Percentiles rank a stretch among this genome's conserved stretches.
Conservation (phyloP, 2,797 vertebrate species). For the Hemitrygon akajei region DNA sequence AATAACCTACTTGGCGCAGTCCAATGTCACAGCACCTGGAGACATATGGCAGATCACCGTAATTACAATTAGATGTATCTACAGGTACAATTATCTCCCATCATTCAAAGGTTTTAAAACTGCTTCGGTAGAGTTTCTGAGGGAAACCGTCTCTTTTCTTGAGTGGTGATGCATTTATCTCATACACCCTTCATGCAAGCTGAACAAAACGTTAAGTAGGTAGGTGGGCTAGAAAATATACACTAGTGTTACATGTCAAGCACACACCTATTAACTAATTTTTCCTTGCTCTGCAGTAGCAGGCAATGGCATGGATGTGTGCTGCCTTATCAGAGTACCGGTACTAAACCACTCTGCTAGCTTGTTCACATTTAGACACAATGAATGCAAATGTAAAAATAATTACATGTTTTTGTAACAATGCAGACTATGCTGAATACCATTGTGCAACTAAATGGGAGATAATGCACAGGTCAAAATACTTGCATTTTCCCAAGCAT, state of each 20-base stretch:
- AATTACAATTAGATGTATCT: background rate
- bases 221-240: slow-evolving; percentile 1
- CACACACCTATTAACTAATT: slow-evolving; percentile 13
- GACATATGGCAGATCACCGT: background rate
- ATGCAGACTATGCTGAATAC: slow-evolving; percentile 10
- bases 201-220: background rate
- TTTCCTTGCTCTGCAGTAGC: slow-evolving; percentile 11
- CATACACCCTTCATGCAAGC: background rate
- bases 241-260: background rate
- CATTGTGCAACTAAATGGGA: background rate
- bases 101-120: background rate
- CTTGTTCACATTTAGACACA: slow-evolving; percentile 42
- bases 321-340: slow-evolving; percentile 55
- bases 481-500: background rate
- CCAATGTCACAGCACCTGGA: too few species aligned
- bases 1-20: background rate
- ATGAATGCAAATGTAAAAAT: slow-evolving; percentile 19
- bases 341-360: slow-evolving; percentile 41
- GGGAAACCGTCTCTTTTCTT: background rate
- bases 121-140: background rate
- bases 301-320: slow-evolving; percentile 44
- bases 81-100: background rate
- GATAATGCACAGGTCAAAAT: slow-evolving; percentile 22
- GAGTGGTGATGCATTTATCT: background rate
- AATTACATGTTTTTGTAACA: slow-evolving; percentile 34